Percentiles rank a stretch among this genome's conserved stretches.
phyloP scores from a whole-genome alignment of 92 coral and sea anemone genomes.

The Parazoanthus atlanticus region DNA sequence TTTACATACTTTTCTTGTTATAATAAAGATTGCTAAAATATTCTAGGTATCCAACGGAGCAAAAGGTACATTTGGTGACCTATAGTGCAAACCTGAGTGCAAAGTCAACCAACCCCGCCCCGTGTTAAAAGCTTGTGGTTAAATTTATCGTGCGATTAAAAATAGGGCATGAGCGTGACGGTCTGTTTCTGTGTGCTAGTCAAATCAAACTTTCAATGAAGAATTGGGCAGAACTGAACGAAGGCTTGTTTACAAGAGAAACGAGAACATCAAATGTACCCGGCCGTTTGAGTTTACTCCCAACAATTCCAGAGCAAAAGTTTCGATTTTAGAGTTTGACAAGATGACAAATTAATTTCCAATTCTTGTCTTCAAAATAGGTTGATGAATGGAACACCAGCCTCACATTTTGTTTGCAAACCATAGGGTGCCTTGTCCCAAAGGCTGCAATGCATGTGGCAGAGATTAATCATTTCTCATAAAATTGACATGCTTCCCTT shows the following conservation, averaged over 20 bases:
- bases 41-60: background rate
- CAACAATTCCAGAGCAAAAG: background rate
- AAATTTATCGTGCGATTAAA: conserved; percentile 1
- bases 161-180: background rate
- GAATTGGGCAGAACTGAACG: conserved; percentile 6
- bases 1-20: background rate
- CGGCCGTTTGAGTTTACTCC: background rate
- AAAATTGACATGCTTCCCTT: conserved; percentile 4
- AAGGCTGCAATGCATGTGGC: conserved; percentile 28
- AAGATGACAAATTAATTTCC: conserved; percentile 43
- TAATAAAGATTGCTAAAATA: background rate
- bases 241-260: background rate
- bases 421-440: conserved; percentile 37
- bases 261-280: background rate
- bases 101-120: conserved; percentile 15
- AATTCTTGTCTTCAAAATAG: conserved; percentile 11
- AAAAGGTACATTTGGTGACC: background rate
- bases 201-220: background rate
- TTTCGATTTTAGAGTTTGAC: conserved; percentile 15
- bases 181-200: conserved; percentile 24
- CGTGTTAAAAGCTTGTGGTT: conserved; percentile 24
- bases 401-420: conserved; percentile 17
- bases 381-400: conserved; percentile 39
- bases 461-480: conserved; percentile 32
- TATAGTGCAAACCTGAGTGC: background rate